phyloP scores from a whole-genome alignment of 2,888 invertebrate genomes.

The Tineola bisselliella region DNA sequence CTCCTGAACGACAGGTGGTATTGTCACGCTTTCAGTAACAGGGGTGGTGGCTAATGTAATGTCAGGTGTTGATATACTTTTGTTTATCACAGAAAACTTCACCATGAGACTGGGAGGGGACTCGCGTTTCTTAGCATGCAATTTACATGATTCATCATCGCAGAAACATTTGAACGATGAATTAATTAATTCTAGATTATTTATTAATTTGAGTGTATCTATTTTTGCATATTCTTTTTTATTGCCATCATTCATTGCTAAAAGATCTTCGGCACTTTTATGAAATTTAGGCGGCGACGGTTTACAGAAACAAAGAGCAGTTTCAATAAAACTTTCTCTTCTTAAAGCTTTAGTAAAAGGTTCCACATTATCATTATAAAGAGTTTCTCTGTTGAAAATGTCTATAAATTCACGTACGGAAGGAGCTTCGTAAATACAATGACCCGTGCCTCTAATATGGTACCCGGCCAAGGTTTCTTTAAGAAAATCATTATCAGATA shows the following conservation, averaged over 20 bases:
- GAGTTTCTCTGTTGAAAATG: slow-evolving; percentile 56
- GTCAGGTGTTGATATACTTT: slow-evolving; percentile 57
- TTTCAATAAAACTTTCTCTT: slow-evolving; percentile 53
- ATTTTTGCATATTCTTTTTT: slow-evolving; percentile 41
- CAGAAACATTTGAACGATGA: slow-evolving; percentile 59
- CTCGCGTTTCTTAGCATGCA: slow-evolving; percentile 43
- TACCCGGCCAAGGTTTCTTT: slow-evolving; percentile 54
- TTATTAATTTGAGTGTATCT: slow-evolving; percentile 28
- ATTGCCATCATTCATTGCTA: slow-evolving; percentile 31
- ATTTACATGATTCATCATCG: slow-evolving; percentile 42
- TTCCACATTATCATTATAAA: slow-evolving; percentile 35
- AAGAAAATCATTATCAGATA: slow-evolving; percentile 41
- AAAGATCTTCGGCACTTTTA: slow-evolving; percentile 54
- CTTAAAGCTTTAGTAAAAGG: slow-evolving; percentile 41
- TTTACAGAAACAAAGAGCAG: slow-evolving; percentile 61
- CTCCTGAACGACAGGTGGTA: slow-evolving; percentile 22
- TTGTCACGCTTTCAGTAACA: not conserved
- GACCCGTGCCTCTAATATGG: slow-evolving; percentile 59
- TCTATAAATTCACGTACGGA: slow-evolving; percentile 54
- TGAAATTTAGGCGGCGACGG: slow-evolving; percentile 48
- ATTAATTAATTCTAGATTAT: slow-evolving; percentile 34
- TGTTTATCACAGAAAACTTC: slow-evolving; percentile 56
- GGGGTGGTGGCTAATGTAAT: slow-evolving; percentile 33
- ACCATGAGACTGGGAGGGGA: slow-evolving; percentile 38
- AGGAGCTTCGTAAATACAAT: slow-evolving; percentile 56